phyloP scores from a whole-genome alignment of 2,888 invertebrate genomes.

The Dicyrtomina minuta region DNA sequence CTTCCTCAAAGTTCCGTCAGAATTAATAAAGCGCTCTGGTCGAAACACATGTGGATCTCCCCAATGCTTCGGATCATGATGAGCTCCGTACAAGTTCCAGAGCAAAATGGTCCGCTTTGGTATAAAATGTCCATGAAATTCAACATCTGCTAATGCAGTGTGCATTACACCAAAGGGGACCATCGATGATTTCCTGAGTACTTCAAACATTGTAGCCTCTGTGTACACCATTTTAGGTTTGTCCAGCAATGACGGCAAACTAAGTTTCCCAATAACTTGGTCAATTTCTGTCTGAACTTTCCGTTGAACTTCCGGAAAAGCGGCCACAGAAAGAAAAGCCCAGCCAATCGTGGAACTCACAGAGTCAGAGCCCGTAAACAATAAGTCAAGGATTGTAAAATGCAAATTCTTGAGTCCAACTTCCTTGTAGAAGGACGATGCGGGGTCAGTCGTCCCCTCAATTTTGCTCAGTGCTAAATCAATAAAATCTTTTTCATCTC shows the following conservation, averaged over 20 bases:
- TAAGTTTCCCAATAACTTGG: constrained; percentile 49
- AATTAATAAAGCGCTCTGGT: constrained; percentile 29
- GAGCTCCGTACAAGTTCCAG: constrained; percentile 49
- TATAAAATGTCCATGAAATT: constrained; percentile 38
- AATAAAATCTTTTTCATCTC: too few relatives aligned
- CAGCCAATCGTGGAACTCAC: constrained; percentile 48
- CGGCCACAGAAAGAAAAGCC: constrained; percentile 44
- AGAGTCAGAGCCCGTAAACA: constrained; percentile 50
- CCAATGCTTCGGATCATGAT: constrained; percentile 46
- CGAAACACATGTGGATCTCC: constrained; percentile 31
- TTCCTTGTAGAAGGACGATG: constrained; percentile 44
- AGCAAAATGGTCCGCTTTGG: constrained; percentile 49
- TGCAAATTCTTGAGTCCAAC: constrained; percentile 47
- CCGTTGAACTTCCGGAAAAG: too few relatives aligned
- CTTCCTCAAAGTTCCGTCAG: constrained; percentile 43
- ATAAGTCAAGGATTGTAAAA: constrained; percentile 47
- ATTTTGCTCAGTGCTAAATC: too few relatives aligned
- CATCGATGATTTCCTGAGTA: constrained; percentile 45
- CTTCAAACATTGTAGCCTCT: constrained; percentile 48
- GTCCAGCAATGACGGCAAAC: constrained; percentile 17
- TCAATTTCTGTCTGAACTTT: too few relatives aligned
- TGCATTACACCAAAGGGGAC: constrained; percentile 51
- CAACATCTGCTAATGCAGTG: constrained; percentile 42
- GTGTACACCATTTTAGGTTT: constrained; percentile 40
- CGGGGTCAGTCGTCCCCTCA: constrained; percentile 41